A percentile compares a stretch with the other conserved stretches of the same genome.
Conservation (phyloP, 2,888 invertebrate genomes). For the Muscina levida region DNA sequence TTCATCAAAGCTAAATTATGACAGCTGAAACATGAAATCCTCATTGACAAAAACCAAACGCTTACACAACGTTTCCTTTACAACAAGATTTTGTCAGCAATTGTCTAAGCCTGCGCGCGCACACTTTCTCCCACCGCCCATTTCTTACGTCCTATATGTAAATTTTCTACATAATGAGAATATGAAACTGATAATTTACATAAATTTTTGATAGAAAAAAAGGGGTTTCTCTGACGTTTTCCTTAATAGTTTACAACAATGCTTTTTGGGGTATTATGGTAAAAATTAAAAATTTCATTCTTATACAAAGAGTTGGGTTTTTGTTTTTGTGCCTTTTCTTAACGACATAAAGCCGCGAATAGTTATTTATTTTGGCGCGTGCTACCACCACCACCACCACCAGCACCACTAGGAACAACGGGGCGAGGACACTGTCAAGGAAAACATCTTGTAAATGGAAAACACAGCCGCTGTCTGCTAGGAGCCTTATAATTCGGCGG, state of each 20-base stretch:
- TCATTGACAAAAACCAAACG: too few species aligned
- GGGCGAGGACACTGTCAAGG: not conserved
- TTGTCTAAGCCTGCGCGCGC: too few species aligned
- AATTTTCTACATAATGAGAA: not conserved
- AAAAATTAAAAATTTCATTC: not conserved
- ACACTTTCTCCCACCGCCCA: too few species aligned
- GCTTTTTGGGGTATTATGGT: not conserved
- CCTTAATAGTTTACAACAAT: not conserved
- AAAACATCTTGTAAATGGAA: slow-evolving; percentile 35
- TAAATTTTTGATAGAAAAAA: slow-evolving; percentile 14
- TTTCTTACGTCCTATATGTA: too few species aligned
- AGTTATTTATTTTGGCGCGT: slow-evolving; percentile 28
- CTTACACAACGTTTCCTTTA: too few species aligned
- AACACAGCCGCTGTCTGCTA: slow-evolving; percentile 11
- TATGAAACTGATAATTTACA: slow-evolving; percentile 35
- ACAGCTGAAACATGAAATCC: too few species aligned
- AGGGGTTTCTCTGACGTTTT: not conserved
- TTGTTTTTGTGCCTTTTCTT: not conserved
- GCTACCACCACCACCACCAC: slow-evolving; percentile 21
- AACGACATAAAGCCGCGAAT: not conserved
- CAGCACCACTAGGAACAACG: not conserved
- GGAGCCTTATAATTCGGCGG: not conserved
- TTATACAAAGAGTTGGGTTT: not conserved
- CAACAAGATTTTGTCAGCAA: too few species aligned
- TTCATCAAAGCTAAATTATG: too few species aligned